phyloP scores from a whole-genome alignment of 2,888 invertebrate genomes.

The Mesorhabditis spiculigera region DNA sequence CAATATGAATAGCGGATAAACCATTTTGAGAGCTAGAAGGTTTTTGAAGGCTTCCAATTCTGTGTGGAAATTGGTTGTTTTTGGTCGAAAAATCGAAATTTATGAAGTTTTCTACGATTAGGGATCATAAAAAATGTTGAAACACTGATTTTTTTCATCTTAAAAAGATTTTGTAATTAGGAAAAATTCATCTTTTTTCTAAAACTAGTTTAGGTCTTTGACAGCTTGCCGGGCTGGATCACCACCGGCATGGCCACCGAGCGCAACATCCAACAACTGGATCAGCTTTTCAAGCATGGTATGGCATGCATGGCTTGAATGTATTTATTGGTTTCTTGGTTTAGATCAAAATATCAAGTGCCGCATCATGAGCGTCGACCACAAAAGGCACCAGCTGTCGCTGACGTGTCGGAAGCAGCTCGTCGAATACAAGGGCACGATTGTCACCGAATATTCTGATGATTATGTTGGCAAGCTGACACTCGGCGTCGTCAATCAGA shows the following conservation, averaged over 20 bases:
- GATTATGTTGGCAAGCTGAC: slow-evolving; percentile 21
- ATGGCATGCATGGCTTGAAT: slow-evolving; percentile 7
- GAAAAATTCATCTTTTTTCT: neutral
- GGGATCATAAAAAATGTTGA: too few species aligned
- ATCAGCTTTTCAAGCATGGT: slow-evolving; percentile 26
- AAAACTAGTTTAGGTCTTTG: slow-evolving; percentile 16
- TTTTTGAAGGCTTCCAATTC: too few species aligned
- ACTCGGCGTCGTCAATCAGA: slow-evolving; percentile 31
- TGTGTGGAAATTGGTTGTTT: too few species aligned
- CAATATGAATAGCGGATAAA: too few species aligned
- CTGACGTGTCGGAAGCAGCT: slow-evolving; percentile 36
- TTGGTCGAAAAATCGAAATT: too few species aligned
- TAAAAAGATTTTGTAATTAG: too few species aligned
- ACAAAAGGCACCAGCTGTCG: slow-evolving; percentile 29
- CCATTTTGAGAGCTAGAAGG: too few species aligned
- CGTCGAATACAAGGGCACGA: slow-evolving; percentile 19
- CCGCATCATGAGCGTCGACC: slow-evolving; percentile 38
- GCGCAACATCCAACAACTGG: slow-evolving; percentile 21
- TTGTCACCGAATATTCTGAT: slow-evolving; percentile 17
- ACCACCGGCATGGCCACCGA: slow-evolving; percentile 35
- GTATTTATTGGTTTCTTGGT: neutral
- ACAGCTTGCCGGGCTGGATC: slow-evolving; percentile 36
- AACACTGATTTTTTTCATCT: too few species aligned
- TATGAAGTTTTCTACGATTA: too few species aligned
- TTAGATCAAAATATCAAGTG: slow-evolving; percentile 29